phyloP scores from a whole-genome alignment of 1,140 invertebrate genomes.

The Oppia nitens region DNA sequence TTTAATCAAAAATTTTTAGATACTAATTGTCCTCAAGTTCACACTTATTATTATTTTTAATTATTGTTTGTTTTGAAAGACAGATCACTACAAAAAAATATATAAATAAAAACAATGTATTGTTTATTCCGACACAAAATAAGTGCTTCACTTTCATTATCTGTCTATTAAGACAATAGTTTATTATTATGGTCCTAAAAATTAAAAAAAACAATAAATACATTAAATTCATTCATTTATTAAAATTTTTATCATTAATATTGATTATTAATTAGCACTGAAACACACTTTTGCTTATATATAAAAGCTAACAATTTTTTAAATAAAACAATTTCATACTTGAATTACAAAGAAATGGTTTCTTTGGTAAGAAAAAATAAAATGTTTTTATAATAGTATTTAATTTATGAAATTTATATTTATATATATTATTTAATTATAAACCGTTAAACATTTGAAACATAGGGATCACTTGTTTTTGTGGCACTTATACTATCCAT shows the following conservation, averaged over 20 bases:
- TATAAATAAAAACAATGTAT: background rate
- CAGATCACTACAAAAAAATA: too few species aligned
- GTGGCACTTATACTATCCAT: background rate
- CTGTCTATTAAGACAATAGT: background rate
- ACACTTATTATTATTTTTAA: too few species aligned
- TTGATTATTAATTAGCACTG: background rate
- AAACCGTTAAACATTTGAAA: too few species aligned
- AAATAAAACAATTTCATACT: background rate
- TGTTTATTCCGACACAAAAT: background rate
- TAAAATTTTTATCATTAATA: background rate
- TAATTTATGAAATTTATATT: too few species aligned
- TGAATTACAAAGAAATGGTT: background rate
- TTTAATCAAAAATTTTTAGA: too few species aligned
- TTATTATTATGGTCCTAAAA: background rate
- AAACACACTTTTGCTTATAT: background rate
- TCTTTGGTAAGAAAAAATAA: background rate
- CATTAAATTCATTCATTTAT: background rate
- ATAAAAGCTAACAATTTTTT: background rate
- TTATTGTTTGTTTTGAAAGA: too few species aligned
- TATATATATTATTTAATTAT: too few species aligned
- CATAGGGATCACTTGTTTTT: background rate
- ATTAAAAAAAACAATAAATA: background rate
- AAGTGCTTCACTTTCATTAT: background rate
- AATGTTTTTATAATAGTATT: too few species aligned
- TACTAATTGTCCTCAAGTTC: too few species aligned